Conservation (phyloP, 2,888 invertebrate genomes). For the Caenorhabditis wallacei region DNA sequence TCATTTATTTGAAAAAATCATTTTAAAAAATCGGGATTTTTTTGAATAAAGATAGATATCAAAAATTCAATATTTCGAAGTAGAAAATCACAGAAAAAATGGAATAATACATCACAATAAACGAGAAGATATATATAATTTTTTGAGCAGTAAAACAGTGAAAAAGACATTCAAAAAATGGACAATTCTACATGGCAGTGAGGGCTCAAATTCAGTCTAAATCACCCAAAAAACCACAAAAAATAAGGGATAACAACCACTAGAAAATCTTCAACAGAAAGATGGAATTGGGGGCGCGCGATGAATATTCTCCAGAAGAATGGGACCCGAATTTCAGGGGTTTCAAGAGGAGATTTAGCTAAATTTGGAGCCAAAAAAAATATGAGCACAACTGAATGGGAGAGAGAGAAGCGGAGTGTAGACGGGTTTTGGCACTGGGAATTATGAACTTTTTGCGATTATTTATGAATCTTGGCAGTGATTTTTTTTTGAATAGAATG, state of each 20-base stretch:
- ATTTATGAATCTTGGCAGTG: conserved; percentile 41
- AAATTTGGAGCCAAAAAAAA: background rate
- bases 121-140: background rate
- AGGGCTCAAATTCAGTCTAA: background rate
- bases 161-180: conserved; percentile 14
- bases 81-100: conserved; percentile 35
- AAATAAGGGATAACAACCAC: background rate
- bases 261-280: conserved; percentile 21
- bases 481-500: background rate
- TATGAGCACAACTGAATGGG: conserved; percentile 17
- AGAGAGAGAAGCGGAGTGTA: conserved; percentile 17
- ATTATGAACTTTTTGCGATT: conserved; percentile 22
- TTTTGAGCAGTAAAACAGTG: background rate
- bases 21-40: conserved; percentile 4
- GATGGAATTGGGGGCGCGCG: conserved; percentile 65
- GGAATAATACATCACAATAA: conserved; percentile 25
- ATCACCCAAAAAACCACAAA: background rate
- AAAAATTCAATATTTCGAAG: conserved; percentile 35
- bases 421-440: conserved; percentile 58
- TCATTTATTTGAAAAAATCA: conserved; percentile 40
- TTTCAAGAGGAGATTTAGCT: background rate
- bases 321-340: background rate
- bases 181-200: conserved; percentile 6
- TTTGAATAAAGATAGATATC: background rate
- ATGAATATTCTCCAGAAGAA: background rate